Conservation (phyloP, 2,888 invertebrate genomes). For the Imbricaverruca yamaguchii region DNA sequence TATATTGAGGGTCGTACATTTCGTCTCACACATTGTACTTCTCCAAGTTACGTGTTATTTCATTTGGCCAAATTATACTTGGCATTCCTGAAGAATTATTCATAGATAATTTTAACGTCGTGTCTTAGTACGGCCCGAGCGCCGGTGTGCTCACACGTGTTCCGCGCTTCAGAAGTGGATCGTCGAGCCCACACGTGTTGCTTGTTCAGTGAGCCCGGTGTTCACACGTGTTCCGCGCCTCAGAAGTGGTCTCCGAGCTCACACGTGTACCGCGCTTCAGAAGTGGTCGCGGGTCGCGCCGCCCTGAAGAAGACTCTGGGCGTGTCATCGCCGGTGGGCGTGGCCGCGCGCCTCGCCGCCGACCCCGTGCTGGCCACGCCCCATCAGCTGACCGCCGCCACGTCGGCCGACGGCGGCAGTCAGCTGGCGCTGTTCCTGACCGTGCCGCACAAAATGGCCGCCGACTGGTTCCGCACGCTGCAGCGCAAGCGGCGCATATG, state of each 20-base stretch:
- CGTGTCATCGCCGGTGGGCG: background rate
- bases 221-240: background rate
- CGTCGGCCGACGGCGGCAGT: background rate
- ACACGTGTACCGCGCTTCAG: background rate
- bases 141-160: background rate
- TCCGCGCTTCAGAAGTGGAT: too few species aligned
- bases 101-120: background rate
- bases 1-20: too few species aligned
- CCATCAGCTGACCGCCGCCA: background rate
- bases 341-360: background rate
- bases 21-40: too few species aligned
- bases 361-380: background rate
- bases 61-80: too few species aligned
- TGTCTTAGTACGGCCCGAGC: background rate
- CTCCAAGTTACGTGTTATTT: too few species aligned
- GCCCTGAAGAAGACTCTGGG: background rate
- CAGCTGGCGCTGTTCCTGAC: background rate
- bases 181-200: background rate
- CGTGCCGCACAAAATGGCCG: background rate
- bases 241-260: background rate
- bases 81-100: too few species aligned
- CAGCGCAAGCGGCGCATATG: background rate
- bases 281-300: background rate
- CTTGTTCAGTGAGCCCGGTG: too few species aligned
- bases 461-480: background rate